Evolutionary conservation across 1,140 invertebrate genomes (phyloP), one percentile per base, ranked within the genome.

Genomic region (Spodoptera litura): DNA sequence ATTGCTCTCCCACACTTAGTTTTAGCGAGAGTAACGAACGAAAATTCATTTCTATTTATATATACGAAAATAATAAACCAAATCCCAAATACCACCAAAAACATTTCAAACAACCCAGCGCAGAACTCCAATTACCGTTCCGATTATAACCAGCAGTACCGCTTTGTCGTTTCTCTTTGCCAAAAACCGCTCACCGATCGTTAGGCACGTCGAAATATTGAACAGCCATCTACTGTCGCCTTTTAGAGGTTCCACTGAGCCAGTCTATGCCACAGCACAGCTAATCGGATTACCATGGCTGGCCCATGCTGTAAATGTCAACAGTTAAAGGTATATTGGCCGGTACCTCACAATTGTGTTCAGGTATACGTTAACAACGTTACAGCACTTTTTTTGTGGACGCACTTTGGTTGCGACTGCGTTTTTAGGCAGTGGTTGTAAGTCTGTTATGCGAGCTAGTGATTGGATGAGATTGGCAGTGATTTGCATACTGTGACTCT

Each of bases 251-350:
- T 49, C 58, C 38, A 49, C 25, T 74, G 58, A 74, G 72, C 58
- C 58, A 55, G 64, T 55, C 79, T 56, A 56, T 80, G 51, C 79
- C 25, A 75, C 55, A 53, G 61, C 78, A 38, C 51, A 6, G 58
- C 49, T 80, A 80, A 80, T 77, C 79, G 56, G 79, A 80, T 80
- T 80, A 80, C 72, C 20, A 71, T 76, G 78, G 73, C 58, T 51
- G 55, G 49, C 76, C 73, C 64, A 80, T 76, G 68, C 73, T 62
- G 44, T 77, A 62, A 77, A 77, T 77, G 72, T 80, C 68, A 80
- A 77, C 73, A 72, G 58, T 74, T 77, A 49, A 72, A 80, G 79
- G 73, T 77, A 66, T 72, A 80, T 80, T 77, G 72, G 55, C 61
- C 71, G 44, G 38, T 59, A 38, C 53, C 35, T 61, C 56, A 49